Evolutionary conservation across 2,113 vertebrate species (phyloP).

Genomic region (Dicentrarchus labrax): DNA sequence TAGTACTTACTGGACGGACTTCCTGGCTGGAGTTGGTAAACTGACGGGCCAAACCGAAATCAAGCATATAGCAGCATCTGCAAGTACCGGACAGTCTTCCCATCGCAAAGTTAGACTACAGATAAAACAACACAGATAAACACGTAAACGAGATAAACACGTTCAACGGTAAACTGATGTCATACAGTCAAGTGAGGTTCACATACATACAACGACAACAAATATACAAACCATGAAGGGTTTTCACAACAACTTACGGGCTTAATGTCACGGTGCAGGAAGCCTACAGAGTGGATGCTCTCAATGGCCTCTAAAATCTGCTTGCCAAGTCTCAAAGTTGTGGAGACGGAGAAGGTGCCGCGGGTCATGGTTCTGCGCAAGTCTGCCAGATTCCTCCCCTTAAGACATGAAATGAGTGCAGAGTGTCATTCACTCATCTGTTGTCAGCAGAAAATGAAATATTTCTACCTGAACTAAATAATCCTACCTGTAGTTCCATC

Average conservation of each 20-base stretch:
- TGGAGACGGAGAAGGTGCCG: constrained; percentile 93
- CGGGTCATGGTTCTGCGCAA: constrained; percentile 92
- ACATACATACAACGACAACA: background rate
- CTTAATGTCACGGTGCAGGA: constrained; percentile 98
- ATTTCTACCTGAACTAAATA: background rate
- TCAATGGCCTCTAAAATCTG: constrained; percentile 98
- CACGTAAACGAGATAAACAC: background rate
- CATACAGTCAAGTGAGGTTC: background rate
- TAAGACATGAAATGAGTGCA: constrained; percentile 8
- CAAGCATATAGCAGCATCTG: constrained; percentile 98
- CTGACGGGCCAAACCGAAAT: constrained; percentile 98
- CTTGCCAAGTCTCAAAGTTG: constrained; percentile 92
- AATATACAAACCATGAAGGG: background rate
- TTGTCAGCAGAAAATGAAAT: background rate
- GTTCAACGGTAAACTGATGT: background rate
- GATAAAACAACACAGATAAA: constrained; percentile 25
- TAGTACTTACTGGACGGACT: constrained; percentile 94
- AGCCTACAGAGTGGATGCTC: constrained; percentile 98
- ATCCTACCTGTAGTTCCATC: constrained; percentile 96
- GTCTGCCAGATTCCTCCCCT: constrained; percentile 98
- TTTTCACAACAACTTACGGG: constrained; percentile 85
- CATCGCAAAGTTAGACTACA: constrained; percentile 98
- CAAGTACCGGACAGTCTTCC: constrained; percentile 95
- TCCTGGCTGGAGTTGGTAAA: constrained; percentile 98
- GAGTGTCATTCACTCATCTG: background rate